phyloP scores from a whole-genome alignment of 2,113 vertebrate species.

The Baryphthengus martii region DNA sequence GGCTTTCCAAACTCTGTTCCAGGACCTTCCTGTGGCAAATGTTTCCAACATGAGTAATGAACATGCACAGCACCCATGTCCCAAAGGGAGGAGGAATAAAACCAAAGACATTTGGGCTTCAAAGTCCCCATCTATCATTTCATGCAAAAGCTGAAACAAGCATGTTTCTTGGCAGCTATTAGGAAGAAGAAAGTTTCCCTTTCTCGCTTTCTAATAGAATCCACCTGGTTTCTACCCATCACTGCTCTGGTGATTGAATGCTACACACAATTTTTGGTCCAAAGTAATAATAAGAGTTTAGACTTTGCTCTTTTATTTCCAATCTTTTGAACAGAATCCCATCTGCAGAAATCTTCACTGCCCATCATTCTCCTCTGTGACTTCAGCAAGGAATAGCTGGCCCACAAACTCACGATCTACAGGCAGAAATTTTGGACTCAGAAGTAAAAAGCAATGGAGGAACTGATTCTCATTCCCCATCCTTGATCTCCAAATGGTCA shows the following conservation, averaged over 20 bases:
- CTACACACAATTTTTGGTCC: not conserved
- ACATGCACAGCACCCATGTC: slow-evolving; percentile 59
- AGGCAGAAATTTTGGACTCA: not conserved
- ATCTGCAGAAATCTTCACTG: not conserved
- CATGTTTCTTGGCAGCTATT: slow-evolving; percentile 11
- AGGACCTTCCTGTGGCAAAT: slow-evolving; percentile 61
- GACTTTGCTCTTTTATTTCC: not conserved
- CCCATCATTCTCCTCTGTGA: not conserved
- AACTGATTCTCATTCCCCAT: not conserved
- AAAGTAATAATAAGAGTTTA: not conserved
- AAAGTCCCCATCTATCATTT: slow-evolving; percentile 14
- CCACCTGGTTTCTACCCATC: slow-evolving; percentile 1
- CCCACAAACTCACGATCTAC: not conserved
- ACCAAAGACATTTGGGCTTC: not conserved
- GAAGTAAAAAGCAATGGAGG: not conserved
- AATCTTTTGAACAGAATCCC: not conserved
- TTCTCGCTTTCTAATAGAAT: not conserved
- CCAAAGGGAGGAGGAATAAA: slow-evolving; percentile 28
- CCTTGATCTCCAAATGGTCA: not conserved
- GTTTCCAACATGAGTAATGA: slow-evolving; percentile 76
- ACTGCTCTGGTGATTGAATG: not conserved
- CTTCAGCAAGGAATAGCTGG: not conserved
- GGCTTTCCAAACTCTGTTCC: slow-evolving; percentile 55
- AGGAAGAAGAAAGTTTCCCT: not conserved
- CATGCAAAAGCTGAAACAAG: slow-evolving; percentile 30